Evolutionary conservation across 2,888 invertebrate species (phyloP).

Genomic region (Phortica magna): DNA sequence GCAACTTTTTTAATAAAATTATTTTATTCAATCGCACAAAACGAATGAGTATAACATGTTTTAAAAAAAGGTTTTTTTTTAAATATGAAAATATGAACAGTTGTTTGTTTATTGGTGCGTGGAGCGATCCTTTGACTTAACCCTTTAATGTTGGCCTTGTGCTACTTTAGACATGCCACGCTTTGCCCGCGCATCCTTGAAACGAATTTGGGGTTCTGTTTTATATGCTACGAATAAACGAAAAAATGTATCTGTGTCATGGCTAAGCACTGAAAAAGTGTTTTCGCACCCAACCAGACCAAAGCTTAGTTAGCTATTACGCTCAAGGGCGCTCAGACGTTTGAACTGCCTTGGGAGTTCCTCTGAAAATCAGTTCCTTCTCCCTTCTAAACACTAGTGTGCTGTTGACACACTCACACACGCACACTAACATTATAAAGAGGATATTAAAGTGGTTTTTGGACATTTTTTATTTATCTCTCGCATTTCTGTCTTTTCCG

Average conservation of each 20-base stretch:
- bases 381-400: no score
- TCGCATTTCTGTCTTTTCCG: not conserved
- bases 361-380: no score
- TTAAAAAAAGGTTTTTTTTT: not conserved
- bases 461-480: not conserved
- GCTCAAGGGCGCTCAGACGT: constrained; percentile 49
- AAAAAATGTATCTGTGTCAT: constrained; percentile 56
- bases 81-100: constrained; percentile 50
- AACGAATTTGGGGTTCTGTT: constrained; percentile 5
- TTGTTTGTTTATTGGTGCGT: constrained; percentile 46
- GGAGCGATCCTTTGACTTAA: not conserved
- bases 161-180: constrained; percentile 2
- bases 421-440: not conserved
- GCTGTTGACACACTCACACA: no score
- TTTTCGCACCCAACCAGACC: no score
- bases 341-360: no score
- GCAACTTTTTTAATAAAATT: constrained; percentile 71
- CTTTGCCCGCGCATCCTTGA: constrained; percentile 11
- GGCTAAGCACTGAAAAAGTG: constrained; percentile 47
- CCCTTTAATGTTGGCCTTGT: constrained; percentile 9
- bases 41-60: constrained; percentile 33
- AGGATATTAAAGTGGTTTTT: not conserved
- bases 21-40: constrained; percentile 67
- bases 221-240: not conserved
- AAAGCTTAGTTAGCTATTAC: constrained; percentile 51